A percentile compares a stretch with the other conserved stretches of the same genome.
Evolutionary conservation across 1,140 invertebrate species (phyloP).

Genomic region (Eciton burchellii): DNA sequence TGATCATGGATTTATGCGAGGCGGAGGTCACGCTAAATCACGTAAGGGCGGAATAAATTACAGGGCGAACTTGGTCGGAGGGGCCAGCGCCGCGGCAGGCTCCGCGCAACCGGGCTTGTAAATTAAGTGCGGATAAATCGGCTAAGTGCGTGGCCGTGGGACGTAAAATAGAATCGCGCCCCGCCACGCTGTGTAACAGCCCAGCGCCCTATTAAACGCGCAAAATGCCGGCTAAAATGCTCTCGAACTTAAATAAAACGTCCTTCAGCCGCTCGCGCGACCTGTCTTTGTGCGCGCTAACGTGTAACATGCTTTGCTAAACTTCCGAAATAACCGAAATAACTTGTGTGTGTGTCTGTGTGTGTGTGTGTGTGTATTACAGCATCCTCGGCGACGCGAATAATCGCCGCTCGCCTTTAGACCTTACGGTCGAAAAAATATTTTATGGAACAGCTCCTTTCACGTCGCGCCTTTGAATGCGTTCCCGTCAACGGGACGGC

Average conservation of each 20-base stretch:
- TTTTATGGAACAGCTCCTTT: not conserved
- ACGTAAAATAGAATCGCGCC: conserved; percentile 18
- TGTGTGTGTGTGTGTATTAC: not conserved
- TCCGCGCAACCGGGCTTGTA: conserved; percentile 9
- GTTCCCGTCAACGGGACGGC: not conserved
- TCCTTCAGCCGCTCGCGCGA: not conserved
- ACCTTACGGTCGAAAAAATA: not conserved
- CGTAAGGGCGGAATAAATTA: conserved; percentile 25
- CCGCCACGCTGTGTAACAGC: not conserved
- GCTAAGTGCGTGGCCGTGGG: not conserved
- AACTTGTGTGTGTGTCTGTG: not conserved
- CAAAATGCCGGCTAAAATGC: conserved; percentile 16
- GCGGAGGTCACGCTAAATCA: conserved; percentile 29
- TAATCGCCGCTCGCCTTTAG: not conserved
- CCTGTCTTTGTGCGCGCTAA: conserved; percentile 26
- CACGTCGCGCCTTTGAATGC: not conserved
- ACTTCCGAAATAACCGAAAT: conserved; percentile 17
- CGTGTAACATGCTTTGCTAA: conserved; percentile 13
- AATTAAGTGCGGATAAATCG: conserved; percentile 47
- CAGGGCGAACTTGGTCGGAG: not conserved
- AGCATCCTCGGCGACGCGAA: not conserved
- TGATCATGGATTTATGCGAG: conserved; percentile 39
- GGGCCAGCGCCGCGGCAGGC: not conserved
- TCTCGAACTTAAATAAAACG: conserved; percentile 26
- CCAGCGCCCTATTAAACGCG: not conserved